Base-by-base conservation (phyloP, 2,888 invertebrate genomes). In the Macroteleia sp. region DNA sequence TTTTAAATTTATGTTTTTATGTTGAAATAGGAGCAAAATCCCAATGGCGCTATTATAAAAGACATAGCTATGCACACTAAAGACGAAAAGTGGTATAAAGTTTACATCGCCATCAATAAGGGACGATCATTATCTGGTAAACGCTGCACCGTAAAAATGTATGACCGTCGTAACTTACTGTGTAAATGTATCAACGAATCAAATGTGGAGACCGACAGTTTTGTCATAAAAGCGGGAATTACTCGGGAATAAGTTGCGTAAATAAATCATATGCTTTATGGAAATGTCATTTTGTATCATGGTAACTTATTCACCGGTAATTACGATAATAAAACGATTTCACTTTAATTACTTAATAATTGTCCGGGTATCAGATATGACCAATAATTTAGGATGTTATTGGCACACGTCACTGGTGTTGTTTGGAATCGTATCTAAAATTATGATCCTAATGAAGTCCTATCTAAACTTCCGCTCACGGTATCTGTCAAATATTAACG, bases 51-150 rank as follows among this genome's bases (percentile, higher is more conserved):
- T 14, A 52, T 54, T 66, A 36, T 17, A 34, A 50, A 62, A 41
- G 62, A 48, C 50, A 19, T 22, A 20, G 20, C 8, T 3, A 12
- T 19, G 30, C 48, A 28, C 52, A 17, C 34, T 20, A 46, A 56
- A 50, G 46, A 50, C 39, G 41, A 48, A 56, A 48, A 19, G 32
- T 57, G 62, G 34, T 57, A 66, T 46, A 57, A 59, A 64, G 34
- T 64, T 52, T 44, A 66, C 73, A 52, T 54, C 16, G 52, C 17
- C 44, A 59, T 73, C 64, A 50, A 73, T 66, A 52, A 64, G 56
- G 41, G 19, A 17, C 46, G 56, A 74, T 74, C 64, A 74, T 66
- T 74, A 74, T 66, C 73, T 50, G 50, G 39, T 66, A 59, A 59
- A 59, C 17, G 44, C 16, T 36, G 50, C 36, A 3, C 32, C 61